Base-by-base conservation (phyloP, 2,113 vertebrate genomes). In the Pachyramphus minor region DNA sequence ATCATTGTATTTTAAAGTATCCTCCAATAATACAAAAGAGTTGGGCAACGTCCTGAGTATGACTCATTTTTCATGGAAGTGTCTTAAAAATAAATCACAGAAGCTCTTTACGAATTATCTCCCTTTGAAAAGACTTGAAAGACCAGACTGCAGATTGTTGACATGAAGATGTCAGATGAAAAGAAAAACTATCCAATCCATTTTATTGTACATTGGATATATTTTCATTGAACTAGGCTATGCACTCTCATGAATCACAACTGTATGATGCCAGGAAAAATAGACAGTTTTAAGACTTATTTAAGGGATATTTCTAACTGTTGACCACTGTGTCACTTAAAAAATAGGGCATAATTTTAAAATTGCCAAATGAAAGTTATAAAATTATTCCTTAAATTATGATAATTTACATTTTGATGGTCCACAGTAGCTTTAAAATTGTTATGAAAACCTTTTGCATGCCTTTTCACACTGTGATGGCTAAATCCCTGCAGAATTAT, bases 401-500 rank as follows among this genome's bases (percentile, higher is more conserved):
- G 18, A 75, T 82, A 1, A 91, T 94, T 97, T 96, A 77, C 73
- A 90, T 93, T 95, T 95, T 97, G 64, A 95, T 91, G 87, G 58
- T 64, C 59, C 23, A 30, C 84, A 96, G 94, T 82, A 78, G 33
- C 55, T 96, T 98, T 92, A 80, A 88, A 73, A 96, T 89, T 97
- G 83, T 85, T 92, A 63, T 60, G 47, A 96, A 79, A 75, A 96
- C n/a, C 33, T 90, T 96, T 84, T 75, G 72, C 71, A 47, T 84
- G 89, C 25, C 58, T 96, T 97, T 97, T 96, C 86, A 93, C 4
- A 2, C 69, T 84, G 82, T 68, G 93, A 95, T 84, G 71, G 79
- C 80, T 89, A 74, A 82, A 89, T 92, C 76, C 19, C 80, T 79
- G 66, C 18, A 41, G 93, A 97, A 96, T 96, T 97, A 97, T 93